A percentile compares a stretch with the other conserved stretches of the same genome.
These are phyloP conservation scores for Aythya baeri DNA, from an alignment of 2,113 vertebrate genomes.

Conservation along the genomic window DNA sequence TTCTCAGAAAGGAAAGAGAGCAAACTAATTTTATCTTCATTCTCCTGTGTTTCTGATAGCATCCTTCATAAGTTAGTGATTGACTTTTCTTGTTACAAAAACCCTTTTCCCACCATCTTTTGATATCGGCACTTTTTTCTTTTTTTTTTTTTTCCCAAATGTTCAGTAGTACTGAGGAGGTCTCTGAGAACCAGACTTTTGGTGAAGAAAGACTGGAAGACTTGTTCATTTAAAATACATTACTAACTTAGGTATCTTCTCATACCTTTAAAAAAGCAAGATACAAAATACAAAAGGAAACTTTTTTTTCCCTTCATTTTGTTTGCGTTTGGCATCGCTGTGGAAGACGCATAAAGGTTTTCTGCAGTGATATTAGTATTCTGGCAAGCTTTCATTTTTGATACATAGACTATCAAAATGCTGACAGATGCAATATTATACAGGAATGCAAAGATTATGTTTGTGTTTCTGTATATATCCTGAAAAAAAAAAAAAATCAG, in stretches of 20 bases:
- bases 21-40: neutral
- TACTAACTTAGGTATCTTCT: neutral
- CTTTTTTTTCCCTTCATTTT: neutral
- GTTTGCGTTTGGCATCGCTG: neutral
- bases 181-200: neutral
- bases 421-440: constrained; percentile 17
- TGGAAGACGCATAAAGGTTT: neutral
- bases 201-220: neutral
- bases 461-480: constrained; percentile 14
- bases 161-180: neutral
- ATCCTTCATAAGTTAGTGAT: neutral
- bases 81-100: neutral
- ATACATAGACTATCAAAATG: neutral
- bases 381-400: constrained; percentile 8
- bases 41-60: neutral
- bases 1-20: neutral
- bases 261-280: neutral
- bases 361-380: neutral
- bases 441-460: constrained; percentile 17
- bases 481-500: neutral
- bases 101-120: neutral
- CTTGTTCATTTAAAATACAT: neutral
- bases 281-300: neutral
- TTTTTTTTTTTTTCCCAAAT: neutral
- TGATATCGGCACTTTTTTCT: neutral